Base-by-base conservation (phyloP, 2,797 vertebrate species). In the Phataginus tricuspis region DNA sequence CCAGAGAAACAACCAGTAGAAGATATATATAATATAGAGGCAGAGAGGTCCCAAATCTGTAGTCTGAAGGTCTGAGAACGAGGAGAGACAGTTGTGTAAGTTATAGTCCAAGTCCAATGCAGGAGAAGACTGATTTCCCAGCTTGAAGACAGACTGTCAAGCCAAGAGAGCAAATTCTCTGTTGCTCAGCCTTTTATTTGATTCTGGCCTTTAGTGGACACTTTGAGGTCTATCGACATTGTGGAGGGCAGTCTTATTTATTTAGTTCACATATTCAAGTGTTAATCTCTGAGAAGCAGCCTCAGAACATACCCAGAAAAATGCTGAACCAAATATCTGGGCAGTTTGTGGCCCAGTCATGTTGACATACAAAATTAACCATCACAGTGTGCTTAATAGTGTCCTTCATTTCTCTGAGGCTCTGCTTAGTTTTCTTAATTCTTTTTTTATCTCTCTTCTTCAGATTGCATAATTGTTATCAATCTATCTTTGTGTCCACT, bases 281-380 rank as follows among this genome's bases (percentile, higher is more conserved):
- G 25, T 84, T n/a, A 90, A 21, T 59, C n/a, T 84, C 42, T 19
- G 51, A 84, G 63, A 78, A 85, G 78, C 34, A 68, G 53, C 39
- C 45, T 85, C 27, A 61, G 4, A 61, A 79, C 57, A 71, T 31
- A 88, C 29, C 19, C 19, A 79, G 57, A 69, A 83, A 61, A 94
- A 74, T 59, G 57, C 51, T 87, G 68, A 90, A 90, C 15, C 59
- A 75, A 61, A 83, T 92, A 68, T 31, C 79, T 63, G 29, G 61
- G 61, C 61, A 63, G 29, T 63, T 64, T 89, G 45, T 69, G 45
- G 31, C 57, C 19, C 72, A 69, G 53, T 45, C 39, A 74, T 92
- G 31, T 49, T 93, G 64, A 89, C 45, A 72, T 37, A 78, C 55
- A 78, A 34, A 92, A 85, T 95, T 85, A 78, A 72, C 55, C n/a